Base-by-base conservation (phyloP, 2,797 vertebrate genomes). In the Melanogrammus aeglefinus region DNA sequence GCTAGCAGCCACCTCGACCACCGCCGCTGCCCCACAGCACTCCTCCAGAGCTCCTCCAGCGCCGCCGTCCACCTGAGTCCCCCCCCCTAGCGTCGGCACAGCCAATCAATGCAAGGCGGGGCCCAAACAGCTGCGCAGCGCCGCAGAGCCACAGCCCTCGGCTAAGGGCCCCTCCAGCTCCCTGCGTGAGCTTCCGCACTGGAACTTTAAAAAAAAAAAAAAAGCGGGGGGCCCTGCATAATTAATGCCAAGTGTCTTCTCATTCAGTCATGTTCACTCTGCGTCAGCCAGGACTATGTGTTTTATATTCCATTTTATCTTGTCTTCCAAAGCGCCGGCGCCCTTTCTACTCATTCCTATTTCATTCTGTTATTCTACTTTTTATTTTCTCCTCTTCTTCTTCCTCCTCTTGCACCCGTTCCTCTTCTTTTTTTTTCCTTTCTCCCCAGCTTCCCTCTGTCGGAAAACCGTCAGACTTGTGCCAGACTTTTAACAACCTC, bases 301-400 rank as follows among this genome's bases (percentile, higher is more conserved):
- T 88, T 91, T 93, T 91, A 91, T 91, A 94, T 93, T 93, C 91
- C 83, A 90, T 93, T 93, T 95, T 87, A 94, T 94, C 92, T 92
- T 72, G 80, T 83, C 75, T 31, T 77, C 84, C 82, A 78, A 86
- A 84, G 79, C 80, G 76, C 75, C 84, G 85, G 84, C 84, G 83
- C 77, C 82, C 82, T 81, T 82, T 84, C 81, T 66, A 39, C 77
- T 81, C 82, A 71, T 63, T 80, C 82, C 75, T 75, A 71, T 77
- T 71, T 41, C 66, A 14, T 44, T 47, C 70, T 57, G 27, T 66
- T 51, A 16, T 51, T 51, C 44, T 51, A 29, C 7, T 72, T 79
- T 74, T 75, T 66, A 83, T 85, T 33, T 33, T 33, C 3, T 33
- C 31, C 31, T 4, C 31, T 33, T 33, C 31, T 31, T 74, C 74